Percentiles rank a stretch among this genome's conserved stretches.
These are phyloP conservation scores for Xestoiulus laeticollis DNA, from an alignment of 2,888 invertebrate species.

Conservation along the genomic window DNA sequence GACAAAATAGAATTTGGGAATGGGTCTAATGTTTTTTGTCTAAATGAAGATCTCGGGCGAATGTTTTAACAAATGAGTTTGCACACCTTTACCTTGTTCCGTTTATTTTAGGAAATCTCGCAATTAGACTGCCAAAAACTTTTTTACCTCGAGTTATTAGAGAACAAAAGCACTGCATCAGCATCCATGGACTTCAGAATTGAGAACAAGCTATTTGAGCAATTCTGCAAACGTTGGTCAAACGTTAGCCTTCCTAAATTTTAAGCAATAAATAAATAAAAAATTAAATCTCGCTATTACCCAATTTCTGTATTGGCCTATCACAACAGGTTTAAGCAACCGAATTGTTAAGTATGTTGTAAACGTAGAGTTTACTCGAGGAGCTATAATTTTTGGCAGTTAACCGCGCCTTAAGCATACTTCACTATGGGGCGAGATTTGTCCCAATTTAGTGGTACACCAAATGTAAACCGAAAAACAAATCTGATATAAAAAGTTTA, in stretches of 20 bases:
- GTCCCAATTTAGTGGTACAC: neutral
- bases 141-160: neutral
- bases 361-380: neutral
- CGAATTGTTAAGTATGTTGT: neutral
- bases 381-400: conserved; percentile 15
- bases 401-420: conserved; percentile 15
- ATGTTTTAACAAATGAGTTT: neutral
- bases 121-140: neutral
- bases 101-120: neutral
- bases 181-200: neutral
- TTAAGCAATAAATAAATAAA: neutral
- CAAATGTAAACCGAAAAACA: neutral
- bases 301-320: neutral
- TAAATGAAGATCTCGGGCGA: neutral
- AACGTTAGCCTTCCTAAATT: neutral
- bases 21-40: too few relatives aligned
- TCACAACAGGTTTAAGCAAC: conserved; percentile 1
- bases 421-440: neutral
- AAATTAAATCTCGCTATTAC: conserved; percentile 22
- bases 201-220: neutral
- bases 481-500: neutral
- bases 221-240: neutral
- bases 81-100: neutral
- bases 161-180: neutral
- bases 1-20: too few relatives aligned